Base-by-base conservation (phyloP, 2,113 vertebrate genomes). In the Dissostichus mawsoni region DNA sequence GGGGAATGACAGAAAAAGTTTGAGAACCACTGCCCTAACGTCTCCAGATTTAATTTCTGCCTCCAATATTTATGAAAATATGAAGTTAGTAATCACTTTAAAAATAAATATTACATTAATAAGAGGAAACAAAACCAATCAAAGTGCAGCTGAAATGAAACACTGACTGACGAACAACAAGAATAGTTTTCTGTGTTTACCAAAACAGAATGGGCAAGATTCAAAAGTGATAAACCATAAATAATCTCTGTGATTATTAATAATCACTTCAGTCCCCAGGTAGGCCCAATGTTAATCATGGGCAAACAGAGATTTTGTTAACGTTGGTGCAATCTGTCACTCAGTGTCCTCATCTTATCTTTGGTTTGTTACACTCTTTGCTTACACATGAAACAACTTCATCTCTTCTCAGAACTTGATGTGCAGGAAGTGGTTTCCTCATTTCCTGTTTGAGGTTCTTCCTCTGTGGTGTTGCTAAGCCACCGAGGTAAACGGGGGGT, bases 281-380 rank as follows among this genome's bases (percentile, higher is more conserved):
- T 85, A 72, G 69, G 53, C 17, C 55, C 4, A 4, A 10, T 14
- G n/a, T 69, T 29, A 81, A 77, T 44, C 69, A 51, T 62, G 18
- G 18, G 11, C 56, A 87, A 75, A 85, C 66, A 78, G 4, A 72
- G 67, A 71, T 36, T 82, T 41, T n/a, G 44, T 20, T 57, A 51
- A 82, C 79, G 56, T 64, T 63, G 33, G 9, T 2, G 29, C 87
- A 88, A 76, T 90, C 89, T 89, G 90, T 78, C 81, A 18, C 58
- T 82, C 65, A 9, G 58, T 16, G 18, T 45, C 12, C 56, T 58
- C 0, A 69, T 53, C 44, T 45, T 0, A 8, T 47, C 18, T 53
- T 58, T 64, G 55, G 33, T 64, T 74, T 78, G 36, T 14, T 11
- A 55, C 7, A 33, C 1, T 18, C 29, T 74, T 12, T 81, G 45